Evolutionary conservation across 2,113 vertebrate species (phyloP).

Genomic region (Eira barbara): DNA sequence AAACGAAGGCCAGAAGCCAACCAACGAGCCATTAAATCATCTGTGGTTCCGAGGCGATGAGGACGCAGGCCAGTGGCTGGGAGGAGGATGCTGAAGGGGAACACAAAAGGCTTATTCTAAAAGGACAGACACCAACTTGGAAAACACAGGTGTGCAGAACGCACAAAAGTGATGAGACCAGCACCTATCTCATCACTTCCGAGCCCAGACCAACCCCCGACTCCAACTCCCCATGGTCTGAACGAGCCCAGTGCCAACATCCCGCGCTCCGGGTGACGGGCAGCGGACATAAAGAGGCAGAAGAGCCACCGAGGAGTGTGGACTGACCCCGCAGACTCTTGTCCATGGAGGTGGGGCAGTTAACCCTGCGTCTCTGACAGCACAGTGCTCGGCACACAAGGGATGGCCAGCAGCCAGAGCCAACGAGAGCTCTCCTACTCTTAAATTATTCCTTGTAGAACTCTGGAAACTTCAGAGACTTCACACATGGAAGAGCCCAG

Average conservation of each 20-base stretch:
- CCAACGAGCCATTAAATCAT: background rate
- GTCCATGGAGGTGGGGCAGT: accelerated
- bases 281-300: background rate
- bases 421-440: background rate
- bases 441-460: background rate
- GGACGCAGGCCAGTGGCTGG: background rate
- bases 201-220: accelerated
- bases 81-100: background rate
- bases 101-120: background rate
- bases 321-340: background rate
- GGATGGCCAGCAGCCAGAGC: background rate
- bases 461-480: background rate
- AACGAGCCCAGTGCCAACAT: background rate
- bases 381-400: background rate
- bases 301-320: accelerated
- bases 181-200: background rate
- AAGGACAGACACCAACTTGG: background rate
- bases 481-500: background rate
- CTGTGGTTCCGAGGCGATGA: background rate
- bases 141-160: background rate
- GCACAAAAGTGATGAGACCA: background rate
- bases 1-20: background rate
- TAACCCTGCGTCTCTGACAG: accelerated
- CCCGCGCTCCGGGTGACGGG: background rate
- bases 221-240: background rate